Evolutionary conservation across 2,797 vertebrate genomes (phyloP), one percentile per base, ranked within the genome.

Genomic region (Muscicapa striata): DNA sequence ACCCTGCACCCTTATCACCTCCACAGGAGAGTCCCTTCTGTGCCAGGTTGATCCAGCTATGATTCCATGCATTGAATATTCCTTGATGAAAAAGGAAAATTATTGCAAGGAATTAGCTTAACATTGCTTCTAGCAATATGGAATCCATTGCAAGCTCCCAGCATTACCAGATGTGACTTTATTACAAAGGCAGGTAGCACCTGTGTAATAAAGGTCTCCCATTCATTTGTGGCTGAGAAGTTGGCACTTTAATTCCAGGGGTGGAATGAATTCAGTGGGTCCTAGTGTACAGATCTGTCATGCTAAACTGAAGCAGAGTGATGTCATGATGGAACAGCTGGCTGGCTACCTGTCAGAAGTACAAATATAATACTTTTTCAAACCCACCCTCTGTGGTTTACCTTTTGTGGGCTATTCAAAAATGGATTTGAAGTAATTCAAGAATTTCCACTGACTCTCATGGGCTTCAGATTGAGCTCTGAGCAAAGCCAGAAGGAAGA

Each of bases 401-500:
- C 45, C 34, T 64, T 94, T 51, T 78, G 38, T 64, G 70, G 73
- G 62, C 73, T 78, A 59, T 78, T 93, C 23, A 63, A 8, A 93
- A 75, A 38, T 7, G 0, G 20, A 55, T 63, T 19, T 77, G 58
- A 89, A 81, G 41, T 70, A 3, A 32, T 83, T 91, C 32, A 59
- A 9, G 67, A 57, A 52, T 85, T 95, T n/a, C 45, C n/a, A 20
- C 34, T 43, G 55, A 57, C 24, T 89, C 51, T 81, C 41, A 10
- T 2, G n/a, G 40, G 43, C 75, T 89, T 91, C 72, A 68, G 51
- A 72, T 14, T 54, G 79, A 87, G 43, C 40, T 78, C 21, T 73
- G 43, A 86, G 48, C 36, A 91, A 94, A 97, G 51, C 77, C 95
- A 57, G 52, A 85, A 87, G 74, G 80, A 63, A 83, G 57, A 88